Evolutionary conservation across 2,888 invertebrate species (phyloP).

Genomic region (Phyto melanocephala): DNA sequence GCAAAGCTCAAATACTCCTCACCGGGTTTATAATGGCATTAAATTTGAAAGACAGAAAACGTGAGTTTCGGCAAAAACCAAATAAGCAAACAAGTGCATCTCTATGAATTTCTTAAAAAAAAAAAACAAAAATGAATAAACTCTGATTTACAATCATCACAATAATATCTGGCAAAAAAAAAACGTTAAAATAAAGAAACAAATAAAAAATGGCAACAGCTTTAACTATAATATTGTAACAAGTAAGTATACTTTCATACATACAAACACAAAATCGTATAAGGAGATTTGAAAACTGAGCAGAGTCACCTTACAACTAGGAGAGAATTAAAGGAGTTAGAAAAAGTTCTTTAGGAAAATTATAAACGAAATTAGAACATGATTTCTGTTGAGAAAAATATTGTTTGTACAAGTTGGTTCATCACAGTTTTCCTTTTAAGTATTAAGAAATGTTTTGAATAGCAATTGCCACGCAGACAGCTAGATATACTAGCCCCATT

Average conservation of each 20-base stretch:
- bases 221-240: conserved; percentile 19
- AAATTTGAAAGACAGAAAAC: conserved; percentile 62
- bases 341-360: too few relatives aligned
- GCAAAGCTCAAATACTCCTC: conserved; percentile 19
- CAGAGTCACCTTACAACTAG: background rate
- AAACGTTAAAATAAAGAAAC: background rate
- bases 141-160: conserved; percentile 67
- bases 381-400: too few relatives aligned
- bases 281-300: conserved; percentile 20
- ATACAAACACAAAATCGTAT: conserved; percentile 22
- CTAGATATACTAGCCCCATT: conserved; percentile 38
- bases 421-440: background rate
- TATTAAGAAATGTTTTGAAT: conserved; percentile 26
- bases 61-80: conserved; percentile 62
- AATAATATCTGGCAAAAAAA: conserved; percentile 31
- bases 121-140: conserved; percentile 37
- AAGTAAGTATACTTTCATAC: background rate
- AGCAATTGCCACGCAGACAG: conserved; percentile 33
- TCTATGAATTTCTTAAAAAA: conserved; percentile 14
- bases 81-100: conserved; percentile 61
- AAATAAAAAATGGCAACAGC: conserved; percentile 40
- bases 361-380: too few relatives aligned
- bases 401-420: conserved; percentile 20
- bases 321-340: too few relatives aligned
- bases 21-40: conserved; percentile 52